Conservation (phyloP, 2,888 invertebrate species). For the Zootermopsis nevadensis region DNA sequence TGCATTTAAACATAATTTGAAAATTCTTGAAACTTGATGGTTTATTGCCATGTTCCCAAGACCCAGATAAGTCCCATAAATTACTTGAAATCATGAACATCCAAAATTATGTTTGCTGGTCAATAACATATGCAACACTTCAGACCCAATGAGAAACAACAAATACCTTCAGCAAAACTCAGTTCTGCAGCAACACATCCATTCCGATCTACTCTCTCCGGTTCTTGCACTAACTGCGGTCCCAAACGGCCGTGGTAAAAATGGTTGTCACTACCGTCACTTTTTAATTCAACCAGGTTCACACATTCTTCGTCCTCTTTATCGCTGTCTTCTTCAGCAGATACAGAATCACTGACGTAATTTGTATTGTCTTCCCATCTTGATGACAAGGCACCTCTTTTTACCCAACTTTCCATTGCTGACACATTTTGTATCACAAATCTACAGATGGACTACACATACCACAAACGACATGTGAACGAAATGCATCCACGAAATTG, state of each 20-base stretch:
- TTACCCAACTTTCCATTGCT: conserved; percentile 39
- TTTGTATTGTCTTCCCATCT: not conserved
- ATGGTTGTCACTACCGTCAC: not conserved
- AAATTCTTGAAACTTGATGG: too few relatives aligned
- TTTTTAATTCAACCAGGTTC: not conserved
- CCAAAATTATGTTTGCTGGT: too few relatives aligned
- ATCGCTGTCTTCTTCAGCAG: not conserved
- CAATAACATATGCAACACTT: too few relatives aligned
- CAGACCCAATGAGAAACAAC: not conserved
- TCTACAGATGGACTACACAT: not conserved
- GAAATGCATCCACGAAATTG: not conserved
- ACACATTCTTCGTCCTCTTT: not conserved
- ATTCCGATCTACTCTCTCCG: conserved; percentile 11
- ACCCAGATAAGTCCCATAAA: too few relatives aligned
- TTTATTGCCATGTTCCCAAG: too few relatives aligned
- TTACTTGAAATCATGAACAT: too few relatives aligned
- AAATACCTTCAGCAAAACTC: conserved; percentile 76
- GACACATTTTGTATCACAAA: not conserved
- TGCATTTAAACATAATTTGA: too few relatives aligned
- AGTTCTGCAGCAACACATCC: conserved; percentile 70
- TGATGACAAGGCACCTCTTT: not conserved
- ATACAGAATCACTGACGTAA: not conserved
- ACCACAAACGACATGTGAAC: not conserved
- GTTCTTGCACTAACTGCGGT: not conserved
- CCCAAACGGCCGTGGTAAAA: not conserved